phyloP scores from a whole-genome alignment of 2,113 vertebrate species.

The Brienomyrus longianalis region DNA sequence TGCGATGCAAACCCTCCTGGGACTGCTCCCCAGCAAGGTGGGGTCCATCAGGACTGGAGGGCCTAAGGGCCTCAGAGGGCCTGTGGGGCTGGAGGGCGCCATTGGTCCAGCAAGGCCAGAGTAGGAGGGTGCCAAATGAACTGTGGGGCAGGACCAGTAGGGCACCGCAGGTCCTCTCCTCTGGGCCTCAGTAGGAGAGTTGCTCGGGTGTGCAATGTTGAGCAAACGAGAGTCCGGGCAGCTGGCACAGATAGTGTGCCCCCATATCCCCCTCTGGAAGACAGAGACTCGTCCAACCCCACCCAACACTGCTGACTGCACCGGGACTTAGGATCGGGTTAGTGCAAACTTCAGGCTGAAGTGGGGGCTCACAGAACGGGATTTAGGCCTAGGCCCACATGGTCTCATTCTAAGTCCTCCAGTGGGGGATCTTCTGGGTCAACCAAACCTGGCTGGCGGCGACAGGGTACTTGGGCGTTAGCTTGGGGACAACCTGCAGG shows the following conservation, averaged over 20 bases:
- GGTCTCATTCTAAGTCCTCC: not conserved
- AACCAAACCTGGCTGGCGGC: not conserved
- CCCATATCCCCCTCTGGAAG: too few relatives aligned
- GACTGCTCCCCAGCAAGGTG: not conserved
- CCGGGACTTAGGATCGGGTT: not conserved
- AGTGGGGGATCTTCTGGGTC: not conserved
- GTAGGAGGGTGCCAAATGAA: not conserved
- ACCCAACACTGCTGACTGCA: not conserved
- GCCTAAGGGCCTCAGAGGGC: too few relatives aligned
- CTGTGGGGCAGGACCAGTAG: too few relatives aligned
- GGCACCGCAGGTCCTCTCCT: too few relatives aligned
- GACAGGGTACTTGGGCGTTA: not conserved
- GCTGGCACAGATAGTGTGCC: too few relatives aligned
- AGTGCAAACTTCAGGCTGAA: not conserved
- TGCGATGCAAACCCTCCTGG: not conserved
- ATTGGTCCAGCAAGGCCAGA: too few relatives aligned
- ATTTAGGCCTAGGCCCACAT: not conserved
- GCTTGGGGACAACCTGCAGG: not conserved
- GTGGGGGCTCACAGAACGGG: not conserved
- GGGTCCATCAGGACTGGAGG: not conserved
- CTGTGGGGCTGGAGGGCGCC: not conserved
- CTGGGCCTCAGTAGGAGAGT: too few relatives aligned
- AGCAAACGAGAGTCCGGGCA: too few relatives aligned
- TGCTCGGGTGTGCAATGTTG: too few relatives aligned
- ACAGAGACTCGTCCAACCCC: too few relatives aligned